Evolutionary conservation across 2,888 invertebrate species (phyloP).

Genomic region (Eupithecia insigniata): DNA sequence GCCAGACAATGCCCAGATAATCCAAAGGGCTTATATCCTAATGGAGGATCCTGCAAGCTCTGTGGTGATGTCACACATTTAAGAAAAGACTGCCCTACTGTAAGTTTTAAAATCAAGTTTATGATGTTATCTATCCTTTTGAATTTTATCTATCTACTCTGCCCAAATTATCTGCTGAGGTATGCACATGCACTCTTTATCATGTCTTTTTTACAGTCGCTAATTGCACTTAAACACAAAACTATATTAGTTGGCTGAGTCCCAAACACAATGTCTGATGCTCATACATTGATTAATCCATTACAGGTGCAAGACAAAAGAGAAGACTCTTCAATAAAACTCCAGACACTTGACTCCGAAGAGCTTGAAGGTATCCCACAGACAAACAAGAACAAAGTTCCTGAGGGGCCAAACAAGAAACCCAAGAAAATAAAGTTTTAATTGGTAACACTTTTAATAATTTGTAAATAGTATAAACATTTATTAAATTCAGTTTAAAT

Average conservation of each 20-base stretch:
- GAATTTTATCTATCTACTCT: neutral
- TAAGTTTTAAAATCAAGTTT: conserved; percentile 57
- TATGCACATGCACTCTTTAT: neutral
- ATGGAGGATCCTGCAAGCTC: conserved; percentile 91
- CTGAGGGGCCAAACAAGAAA: conserved; percentile 58
- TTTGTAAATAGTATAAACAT: conserved; percentile 1
- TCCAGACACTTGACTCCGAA: conserved; percentile 68
- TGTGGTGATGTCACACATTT: conserved; percentile 95
- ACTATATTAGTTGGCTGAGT: neutral
- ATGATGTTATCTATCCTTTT: neutral
- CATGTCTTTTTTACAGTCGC: neutral
- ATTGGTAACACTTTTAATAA: conserved; percentile 21
- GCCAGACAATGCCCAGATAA: conserved; percentile 95
- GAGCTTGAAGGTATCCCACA: conserved; percentile 75
- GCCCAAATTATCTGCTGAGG: neutral
- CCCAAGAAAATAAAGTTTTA: conserved; percentile 79
- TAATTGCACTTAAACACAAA: neutral
- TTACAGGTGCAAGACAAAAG: conserved; percentile 72
- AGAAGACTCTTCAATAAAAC: conserved; percentile 74
- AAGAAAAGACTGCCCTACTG: conserved; percentile 90
- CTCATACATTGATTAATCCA: neutral
- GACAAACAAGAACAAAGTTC: conserved; percentile 45
- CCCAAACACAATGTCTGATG: neutral
- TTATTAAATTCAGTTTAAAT: neutral
- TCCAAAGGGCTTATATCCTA: conserved; percentile 93